Evolutionary conservation across 2,797 vertebrate species (phyloP), one percentile per base, ranked within the genome.

Genomic region (Cyclopterus lumpus): DNA sequence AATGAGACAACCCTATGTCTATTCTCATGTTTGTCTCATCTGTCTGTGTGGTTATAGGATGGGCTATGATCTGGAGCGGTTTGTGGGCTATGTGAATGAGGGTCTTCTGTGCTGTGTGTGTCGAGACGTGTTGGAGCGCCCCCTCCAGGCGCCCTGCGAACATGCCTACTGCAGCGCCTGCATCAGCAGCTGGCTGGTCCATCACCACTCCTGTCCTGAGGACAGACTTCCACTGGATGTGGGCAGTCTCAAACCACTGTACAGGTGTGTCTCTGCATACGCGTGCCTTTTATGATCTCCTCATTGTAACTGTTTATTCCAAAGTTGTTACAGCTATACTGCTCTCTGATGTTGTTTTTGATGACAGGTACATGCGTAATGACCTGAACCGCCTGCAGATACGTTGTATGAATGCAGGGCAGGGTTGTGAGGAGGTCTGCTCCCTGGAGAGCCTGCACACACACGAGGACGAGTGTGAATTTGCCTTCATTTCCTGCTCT

Each of bases 81-180:
- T 98, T 8, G 94, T 98, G 42, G 96, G 96, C 51, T 97, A 96
- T 0, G 96, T 98, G 71, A 98, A 97, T 0, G 97, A 97, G 40
- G 97, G 97, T 46, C 95, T 98, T 0, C 80, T 97, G 36, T 97
- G 97, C 89, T 97, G 96, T 73, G 96, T 97, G 80, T 97, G 97
- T 88, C 95, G 95, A 2, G 96, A 96, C 2, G 97, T 98, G 78
- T 66, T 97, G 3, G 95, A 97, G 84, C 95, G 96, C 55, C 96
- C 97, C 0, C 86, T 97, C 28, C 97, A 98, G 93, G 96, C 96
- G n/a, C 96, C 97, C 1, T 98, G 97, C 16, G 97, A 98, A 54
- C 97, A 98, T 0, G 96, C 96, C 3, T 98, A 96, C 93, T 98
- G 97, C 88, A 91, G 94, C 44, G 83, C 94, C 68, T 98, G 96